A percentile compares a stretch with the other conserved stretches of the same genome.
Conservation (phyloP, 2,797 vertebrate species). For the Cuniculus paca region DNA sequence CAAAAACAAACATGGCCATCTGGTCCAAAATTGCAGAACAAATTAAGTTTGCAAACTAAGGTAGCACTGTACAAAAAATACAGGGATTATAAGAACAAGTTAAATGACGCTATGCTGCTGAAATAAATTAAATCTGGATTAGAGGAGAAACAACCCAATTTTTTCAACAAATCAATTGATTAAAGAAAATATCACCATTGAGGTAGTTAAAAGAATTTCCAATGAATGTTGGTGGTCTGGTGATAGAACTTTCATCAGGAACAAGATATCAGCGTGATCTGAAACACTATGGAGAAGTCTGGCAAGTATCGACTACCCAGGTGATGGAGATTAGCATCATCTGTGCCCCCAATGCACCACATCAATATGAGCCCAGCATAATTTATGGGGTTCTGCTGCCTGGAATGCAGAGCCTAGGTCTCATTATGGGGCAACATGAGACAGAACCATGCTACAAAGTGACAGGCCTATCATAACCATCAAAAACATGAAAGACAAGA, state of each 20-base stretch:
- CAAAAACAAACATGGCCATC: background rate
- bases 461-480: background rate
- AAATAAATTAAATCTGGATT: background rate
- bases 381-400: background rate
- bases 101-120: background rate
- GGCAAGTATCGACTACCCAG: too few relatives aligned
- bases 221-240: background rate
- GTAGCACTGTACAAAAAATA: background rate
- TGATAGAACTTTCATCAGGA: background rate
- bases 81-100: background rate
- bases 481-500: conserved; percentile 18
- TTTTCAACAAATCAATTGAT: background rate
- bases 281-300: background rate
- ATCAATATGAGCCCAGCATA: background rate
- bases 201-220: background rate
- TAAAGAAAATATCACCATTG: background rate
- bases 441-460: background rate
- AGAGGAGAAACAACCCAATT: background rate
- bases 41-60: background rate
- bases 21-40: background rate
- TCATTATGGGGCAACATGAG: background rate
- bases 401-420: background rate
- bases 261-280: background rate
- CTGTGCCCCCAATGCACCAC: background rate
- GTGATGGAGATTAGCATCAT: background rate